phyloP scores from a whole-genome alignment of 35 echinoderm and acorn worm species.

The Holothuria glaberrima region DNA sequence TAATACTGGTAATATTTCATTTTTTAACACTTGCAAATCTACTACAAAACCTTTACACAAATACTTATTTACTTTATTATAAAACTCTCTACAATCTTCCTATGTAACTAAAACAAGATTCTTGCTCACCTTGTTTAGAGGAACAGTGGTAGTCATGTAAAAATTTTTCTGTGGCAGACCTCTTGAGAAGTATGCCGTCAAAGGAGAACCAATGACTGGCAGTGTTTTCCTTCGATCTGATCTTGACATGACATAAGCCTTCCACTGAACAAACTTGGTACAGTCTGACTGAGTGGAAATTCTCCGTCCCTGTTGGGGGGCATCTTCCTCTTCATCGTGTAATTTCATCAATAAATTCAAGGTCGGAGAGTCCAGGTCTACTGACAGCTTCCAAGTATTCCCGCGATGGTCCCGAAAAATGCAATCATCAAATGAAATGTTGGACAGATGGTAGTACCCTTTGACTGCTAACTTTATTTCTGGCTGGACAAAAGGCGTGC shows the following conservation, averaged over 20 bases:
- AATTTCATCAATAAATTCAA: conserved; percentile 69
- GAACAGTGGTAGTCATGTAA: conserved; percentile 80
- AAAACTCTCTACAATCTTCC: too few species aligned
- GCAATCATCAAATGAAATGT: conserved; percentile 88
- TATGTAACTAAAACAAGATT: too few species aligned
- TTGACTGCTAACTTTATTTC: conserved; percentile 78
- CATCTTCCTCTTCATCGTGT: conserved; percentile 61
- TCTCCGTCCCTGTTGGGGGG: background rate
- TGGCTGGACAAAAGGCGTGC: conserved; percentile 84
- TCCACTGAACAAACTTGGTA: conserved; percentile 91
- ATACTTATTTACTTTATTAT: too few species aligned
- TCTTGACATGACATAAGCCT: conserved; percentile 81
- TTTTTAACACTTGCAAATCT: too few species aligned
- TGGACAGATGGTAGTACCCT: conserved; percentile 93
- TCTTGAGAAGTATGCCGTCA: conserved; percentile 79
- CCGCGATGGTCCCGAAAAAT: conserved; percentile 81
- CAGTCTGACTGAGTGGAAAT: conserved; percentile 29
- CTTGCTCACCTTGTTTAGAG: conserved; percentile 66
- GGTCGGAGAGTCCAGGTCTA: conserved; percentile 55
- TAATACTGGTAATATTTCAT: too few species aligned
- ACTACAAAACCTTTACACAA: too few species aligned
- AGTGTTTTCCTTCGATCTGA: conserved; percentile 83
- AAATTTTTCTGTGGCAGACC: conserved; percentile 67
- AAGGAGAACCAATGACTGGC: conserved; percentile 65
- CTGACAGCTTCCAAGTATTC: conserved; percentile 82